Percentiles rank a stretch among this genome's conserved stretches.
phyloP scores from a whole-genome alignment of 2,113 vertebrate species.

The Phaethon lepturus region DNA sequence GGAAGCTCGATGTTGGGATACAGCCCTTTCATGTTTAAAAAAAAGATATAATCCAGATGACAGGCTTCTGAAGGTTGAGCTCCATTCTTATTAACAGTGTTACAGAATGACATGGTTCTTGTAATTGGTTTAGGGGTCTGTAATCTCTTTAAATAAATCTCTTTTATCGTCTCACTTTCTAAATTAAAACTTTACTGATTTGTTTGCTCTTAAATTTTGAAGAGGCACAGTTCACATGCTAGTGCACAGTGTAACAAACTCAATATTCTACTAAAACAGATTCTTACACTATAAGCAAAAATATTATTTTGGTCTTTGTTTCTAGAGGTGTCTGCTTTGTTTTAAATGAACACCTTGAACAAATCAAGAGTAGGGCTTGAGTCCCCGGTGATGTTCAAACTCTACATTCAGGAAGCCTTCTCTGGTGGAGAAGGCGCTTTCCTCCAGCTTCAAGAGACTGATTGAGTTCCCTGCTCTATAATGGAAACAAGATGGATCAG shows the following conservation, averaged over 20 bases:
- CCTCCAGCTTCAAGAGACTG: background rate
- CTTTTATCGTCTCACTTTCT: background rate
- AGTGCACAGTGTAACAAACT: background rate
- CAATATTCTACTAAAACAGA: background rate
- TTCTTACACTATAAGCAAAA: background rate
- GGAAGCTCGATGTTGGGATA: background rate
- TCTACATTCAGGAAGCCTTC: background rate
- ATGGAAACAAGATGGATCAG: background rate
- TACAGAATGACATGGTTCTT: background rate
- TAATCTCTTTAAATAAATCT: background rate
- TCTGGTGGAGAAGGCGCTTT: background rate
- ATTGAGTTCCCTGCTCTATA: background rate
- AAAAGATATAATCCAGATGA: background rate
- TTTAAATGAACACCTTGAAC: background rate
- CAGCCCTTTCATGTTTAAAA: background rate
- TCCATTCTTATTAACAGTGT: background rate
- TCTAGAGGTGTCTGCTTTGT: background rate
- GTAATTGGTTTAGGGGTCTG: background rate
- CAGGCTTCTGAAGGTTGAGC: background rate
- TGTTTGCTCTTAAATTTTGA: background rate
- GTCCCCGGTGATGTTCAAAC: background rate
- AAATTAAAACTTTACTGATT: background rate
- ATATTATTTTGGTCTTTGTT: background rate
- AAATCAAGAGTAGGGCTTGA: background rate
- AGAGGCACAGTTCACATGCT: background rate